phyloP scores from a whole-genome alignment of 2,888 invertebrate species.

The Ecdyonurus torrentis region DNA sequence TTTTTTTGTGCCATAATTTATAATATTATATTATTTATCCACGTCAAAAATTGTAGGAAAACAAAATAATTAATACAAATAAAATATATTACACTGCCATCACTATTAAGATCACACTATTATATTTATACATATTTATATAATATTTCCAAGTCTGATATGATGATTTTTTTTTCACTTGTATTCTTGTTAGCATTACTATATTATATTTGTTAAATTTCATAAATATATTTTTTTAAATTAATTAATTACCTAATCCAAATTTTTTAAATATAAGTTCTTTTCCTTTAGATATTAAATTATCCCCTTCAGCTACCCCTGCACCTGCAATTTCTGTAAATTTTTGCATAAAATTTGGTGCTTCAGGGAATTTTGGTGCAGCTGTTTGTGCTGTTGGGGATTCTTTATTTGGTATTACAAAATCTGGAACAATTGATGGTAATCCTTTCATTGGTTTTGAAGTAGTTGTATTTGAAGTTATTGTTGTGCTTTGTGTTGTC shows the following conservation, averaged over 20 bases:
- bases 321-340: constrained; percentile 60
- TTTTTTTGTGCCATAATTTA: no score
- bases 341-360: constrained; percentile 74
- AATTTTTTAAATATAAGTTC: constrained; percentile 91
- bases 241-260: constrained; percentile 47
- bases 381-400: constrained; percentile 14
- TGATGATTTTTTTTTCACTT: neutral
- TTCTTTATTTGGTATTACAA: constrained; percentile 16
- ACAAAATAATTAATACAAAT: no score
- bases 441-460: constrained; percentile 31
- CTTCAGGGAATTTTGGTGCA: constrained; percentile 15
- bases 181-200: neutral
- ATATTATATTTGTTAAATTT: neutral
- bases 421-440: constrained; percentile 31
- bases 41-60: no score
- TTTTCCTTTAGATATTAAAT: constrained; percentile 82
- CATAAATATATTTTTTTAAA: no score
- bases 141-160: neutral
- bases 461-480: constrained; percentile 19
- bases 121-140: no score
- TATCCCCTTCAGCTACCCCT: constrained; percentile 42
- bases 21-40: no score
- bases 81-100: no score
- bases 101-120: no score
- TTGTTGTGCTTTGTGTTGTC: constrained; percentile 18